Base-by-base conservation (phyloP, 2,888 invertebrate genomes). In the Catocala nupta region DNA sequence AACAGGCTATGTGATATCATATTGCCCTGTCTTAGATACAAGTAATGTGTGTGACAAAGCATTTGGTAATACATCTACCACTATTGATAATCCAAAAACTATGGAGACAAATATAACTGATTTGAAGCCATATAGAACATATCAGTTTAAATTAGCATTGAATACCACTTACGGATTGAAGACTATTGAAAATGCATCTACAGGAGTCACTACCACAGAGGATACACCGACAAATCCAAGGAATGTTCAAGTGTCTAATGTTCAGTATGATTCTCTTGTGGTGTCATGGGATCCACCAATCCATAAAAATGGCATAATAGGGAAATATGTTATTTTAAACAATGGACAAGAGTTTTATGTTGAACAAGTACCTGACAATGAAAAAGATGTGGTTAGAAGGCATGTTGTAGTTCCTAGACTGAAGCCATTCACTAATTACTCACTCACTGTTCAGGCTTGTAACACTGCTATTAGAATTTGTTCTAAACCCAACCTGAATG, bases 111-210 rank as follows among this genome's bases (percentile, higher is more conserved):
- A 91, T 47, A 95, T 97, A n/a, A 92, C 90, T 0, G 92, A 95
- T 55, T 90, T 98, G 57, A 95, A 95, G 72, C 97, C 98, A 0
- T 97, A 96, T 81, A 96, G 96, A 5, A 96, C 96, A 0, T 98
- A 98, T 80, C 96, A 95, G 85, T 94, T 98, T 53, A 93, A 94
- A 25, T 95, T 98, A 68, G 94, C 96, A 43, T 95, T 97, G 70
- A 94, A 90, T 42, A 93, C 93, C 52, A 87, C 81, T 44, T 88
- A 89, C 83, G 94, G 93, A 0, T 70, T 86, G 56, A 92, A 89
- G 79, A 85, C 84, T 53, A 86, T 90, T 65, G 89, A 91, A 71
- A 92, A 92, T 86, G 89, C 87, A 95, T 96, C 90, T 90, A 96
- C 63, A 77, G 94, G 94, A 56, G 95, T 95, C 47, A 96, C 96